Conservation (phyloP, 2,797 vertebrate species). For the Falco biarmicus region DNA sequence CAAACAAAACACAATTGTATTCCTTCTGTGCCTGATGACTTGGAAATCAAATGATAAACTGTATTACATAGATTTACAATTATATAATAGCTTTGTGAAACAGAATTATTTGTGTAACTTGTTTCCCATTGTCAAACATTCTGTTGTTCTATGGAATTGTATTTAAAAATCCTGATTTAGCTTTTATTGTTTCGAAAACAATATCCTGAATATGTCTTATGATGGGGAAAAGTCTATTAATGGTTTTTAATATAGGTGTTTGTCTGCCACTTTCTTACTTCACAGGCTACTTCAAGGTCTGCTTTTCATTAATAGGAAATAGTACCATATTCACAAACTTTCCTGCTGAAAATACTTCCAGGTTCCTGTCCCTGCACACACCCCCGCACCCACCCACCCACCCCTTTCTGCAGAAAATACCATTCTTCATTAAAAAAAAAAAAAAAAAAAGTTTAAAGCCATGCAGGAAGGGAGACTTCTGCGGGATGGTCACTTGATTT, state of each 20-base stretch:
- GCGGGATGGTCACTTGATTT: background rate
- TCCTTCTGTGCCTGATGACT: background rate
- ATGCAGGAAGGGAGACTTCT: background rate
- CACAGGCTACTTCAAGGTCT: background rate
- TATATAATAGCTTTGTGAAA: background rate
- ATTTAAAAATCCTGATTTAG: background rate
- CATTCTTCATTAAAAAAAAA: background rate
- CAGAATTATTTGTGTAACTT: background rate
- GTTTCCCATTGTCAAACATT: background rate
- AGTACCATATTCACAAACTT: background rate
- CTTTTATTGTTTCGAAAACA: background rate
- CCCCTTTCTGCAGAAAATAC: background rate
- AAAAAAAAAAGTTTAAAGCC: background rate
- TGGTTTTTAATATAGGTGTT: background rate
- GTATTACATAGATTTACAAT: background rate
- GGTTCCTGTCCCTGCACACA: background rate
- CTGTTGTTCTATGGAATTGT: background rate
- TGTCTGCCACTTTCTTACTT: background rate
- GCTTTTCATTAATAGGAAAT: background rate
- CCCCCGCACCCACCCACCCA: accelerated
- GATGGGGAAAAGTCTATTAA: background rate
- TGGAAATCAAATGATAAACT: background rate
- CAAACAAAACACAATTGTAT: background rate
- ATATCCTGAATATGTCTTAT: background rate
- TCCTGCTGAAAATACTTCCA: background rate